Conservation (phyloP, 2,113 vertebrate genomes). For the Miniopterus natalensis region DNA sequence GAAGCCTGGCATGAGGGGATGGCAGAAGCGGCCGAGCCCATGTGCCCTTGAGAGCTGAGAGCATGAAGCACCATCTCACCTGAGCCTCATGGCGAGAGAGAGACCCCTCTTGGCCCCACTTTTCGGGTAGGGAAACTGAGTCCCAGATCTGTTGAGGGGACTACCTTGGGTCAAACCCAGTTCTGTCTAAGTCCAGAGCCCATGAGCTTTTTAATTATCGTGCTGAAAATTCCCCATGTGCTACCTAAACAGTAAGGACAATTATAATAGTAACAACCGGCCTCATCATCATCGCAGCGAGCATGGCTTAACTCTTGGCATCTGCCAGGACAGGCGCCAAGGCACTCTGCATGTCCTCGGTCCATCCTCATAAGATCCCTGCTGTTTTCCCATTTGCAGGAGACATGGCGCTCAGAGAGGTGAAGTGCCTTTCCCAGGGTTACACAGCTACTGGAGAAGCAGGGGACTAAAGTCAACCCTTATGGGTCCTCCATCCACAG, state of each 20-base stretch:
- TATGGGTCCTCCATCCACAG: rapidly evolving
- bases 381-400: background rate
- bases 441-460: background rate
- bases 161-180: background rate
- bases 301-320: background rate
- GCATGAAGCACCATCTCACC: background rate
- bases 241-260: background rate
- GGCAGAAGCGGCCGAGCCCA: background rate
- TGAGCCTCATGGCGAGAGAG: background rate
- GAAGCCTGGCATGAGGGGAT: background rate
- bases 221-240: background rate
- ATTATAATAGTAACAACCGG: no score
- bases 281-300: rapidly evolving
- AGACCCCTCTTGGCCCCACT: rapidly evolving
- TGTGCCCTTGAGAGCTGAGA: background rate
- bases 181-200: background rate
- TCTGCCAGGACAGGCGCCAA: background rate
- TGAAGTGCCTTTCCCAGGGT: background rate
- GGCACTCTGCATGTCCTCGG: background rate
- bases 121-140: background rate
- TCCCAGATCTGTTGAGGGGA: background rate
- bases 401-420: background rate
- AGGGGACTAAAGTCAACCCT: no score
- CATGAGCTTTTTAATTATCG: background rate
- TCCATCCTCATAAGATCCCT: background rate